Percentiles rank a stretch among this genome's conserved stretches.
phyloP scores from a whole-genome alignment of 2,797 vertebrate genomes.

The Gymnothorax reevesii region DNA sequence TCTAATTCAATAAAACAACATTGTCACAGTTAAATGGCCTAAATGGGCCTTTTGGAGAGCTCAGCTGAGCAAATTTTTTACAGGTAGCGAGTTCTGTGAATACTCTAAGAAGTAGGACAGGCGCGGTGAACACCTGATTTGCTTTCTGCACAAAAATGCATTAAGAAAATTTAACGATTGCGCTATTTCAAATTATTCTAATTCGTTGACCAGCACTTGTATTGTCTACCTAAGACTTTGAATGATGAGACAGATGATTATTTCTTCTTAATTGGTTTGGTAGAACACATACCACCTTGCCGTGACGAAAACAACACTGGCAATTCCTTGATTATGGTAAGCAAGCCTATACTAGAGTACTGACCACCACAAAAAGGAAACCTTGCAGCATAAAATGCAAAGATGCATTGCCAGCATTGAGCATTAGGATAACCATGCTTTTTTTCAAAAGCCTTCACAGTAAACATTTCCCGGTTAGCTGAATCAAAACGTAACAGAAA shows the following conservation, averaged over 20 bases:
- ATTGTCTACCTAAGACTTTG: not conserved
- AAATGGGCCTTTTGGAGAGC: too few relatives aligned
- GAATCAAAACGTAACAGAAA: constrained; percentile 21
- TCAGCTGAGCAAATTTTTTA: too few relatives aligned
- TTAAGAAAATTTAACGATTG: too few relatives aligned
- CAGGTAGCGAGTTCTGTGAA: too few relatives aligned
- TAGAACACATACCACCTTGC: not conserved
- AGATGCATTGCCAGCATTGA: not conserved
- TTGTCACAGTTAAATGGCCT: too few relatives aligned
- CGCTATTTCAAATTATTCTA: too few relatives aligned
- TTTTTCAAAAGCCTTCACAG: constrained; percentile 7
- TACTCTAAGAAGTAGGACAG: too few relatives aligned
- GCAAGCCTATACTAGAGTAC: not conserved
- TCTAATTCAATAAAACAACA: too few relatives aligned
- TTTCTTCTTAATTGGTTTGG: not conserved
- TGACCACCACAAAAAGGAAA: constrained; percentile 5
- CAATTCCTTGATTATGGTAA: constrained; percentile 9
- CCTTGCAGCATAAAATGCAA: not conserved
- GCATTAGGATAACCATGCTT: not conserved
- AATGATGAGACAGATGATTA: not conserved
- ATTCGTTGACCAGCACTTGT: too few relatives aligned
- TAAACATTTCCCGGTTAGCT: not conserved
- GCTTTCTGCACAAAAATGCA: too few relatives aligned
- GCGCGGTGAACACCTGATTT: too few relatives aligned
- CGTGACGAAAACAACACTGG: not conserved